Base-by-base conservation (phyloP, 1,140 invertebrate species). In the Heliconius himera region DNA sequence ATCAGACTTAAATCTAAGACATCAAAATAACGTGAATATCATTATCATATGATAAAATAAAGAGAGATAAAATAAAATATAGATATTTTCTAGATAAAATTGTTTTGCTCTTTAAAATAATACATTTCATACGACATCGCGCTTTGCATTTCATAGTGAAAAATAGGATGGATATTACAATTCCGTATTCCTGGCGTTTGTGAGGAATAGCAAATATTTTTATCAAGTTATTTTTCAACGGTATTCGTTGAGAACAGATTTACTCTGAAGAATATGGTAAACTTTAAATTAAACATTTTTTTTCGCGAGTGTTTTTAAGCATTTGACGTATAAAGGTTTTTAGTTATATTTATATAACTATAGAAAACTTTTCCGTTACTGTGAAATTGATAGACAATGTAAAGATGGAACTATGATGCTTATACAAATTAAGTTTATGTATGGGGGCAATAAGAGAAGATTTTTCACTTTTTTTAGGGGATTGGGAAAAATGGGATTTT, bases 141-240 rank as follows among this genome's bases (percentile, higher is more conserved):
- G 72, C 38, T 73, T 73, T 73, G 72, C 72, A 41, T 41, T 73
- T 73, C 36, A 73, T 41, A 73, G 72, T 73, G 49, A 73, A 73
- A 51, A 66, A 66, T 46, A 46, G 13, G 49, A 73, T 73, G 49
- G 38, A 73, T 73, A 73, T 73, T 49, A 73, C 60, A 66, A 73
- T 73, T 46, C 46, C 22, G 41, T 46, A 73, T 73, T 73, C 71
- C n/a, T 41, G 38, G 41, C 71, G 38, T 46, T 73, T 60, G 54
- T 60, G 54, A 60, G 54, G 54, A 60, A 60, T 60, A 60, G 54
- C 54, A 26, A 60, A 60, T 60, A 60, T 60, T 60, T 60, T 60
- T 60, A 60, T 60, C 38, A 73, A 46, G 54, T 60, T 60, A 60
- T 60, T 60, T 60, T 60, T 60, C 54, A 60, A 66, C 56, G 56